phyloP scores from a whole-genome alignment of 2,888 invertebrate species.

The Agelastica alni region DNA sequence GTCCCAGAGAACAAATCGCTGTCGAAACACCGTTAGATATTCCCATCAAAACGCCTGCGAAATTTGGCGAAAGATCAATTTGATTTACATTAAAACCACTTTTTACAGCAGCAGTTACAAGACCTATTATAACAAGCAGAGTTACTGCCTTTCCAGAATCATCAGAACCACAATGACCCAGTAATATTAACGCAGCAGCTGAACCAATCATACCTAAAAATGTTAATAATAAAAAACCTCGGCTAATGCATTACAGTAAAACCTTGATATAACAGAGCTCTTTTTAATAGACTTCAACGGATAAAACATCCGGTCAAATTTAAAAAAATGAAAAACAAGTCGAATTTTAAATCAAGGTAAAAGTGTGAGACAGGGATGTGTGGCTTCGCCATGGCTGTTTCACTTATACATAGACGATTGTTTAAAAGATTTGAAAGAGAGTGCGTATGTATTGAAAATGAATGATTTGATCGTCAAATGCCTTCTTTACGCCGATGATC shows the following conservation, averaged over 20 bases:
- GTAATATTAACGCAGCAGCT: constrained; percentile 65
- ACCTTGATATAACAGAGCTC: too few relatives aligned
- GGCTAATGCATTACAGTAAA: too few relatives aligned
- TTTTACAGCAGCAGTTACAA: constrained; percentile 73
- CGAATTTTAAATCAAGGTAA: too few relatives aligned
- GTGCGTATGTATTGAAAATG: too few relatives aligned
- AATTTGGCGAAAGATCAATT: constrained; percentile 82
- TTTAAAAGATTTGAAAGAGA: too few relatives aligned
- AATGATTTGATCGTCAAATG: too few relatives aligned
- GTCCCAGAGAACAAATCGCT: constrained; percentile 77
- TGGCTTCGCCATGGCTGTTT: too few relatives aligned
- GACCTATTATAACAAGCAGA: constrained; percentile 71
- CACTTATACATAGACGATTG: too few relatives aligned
- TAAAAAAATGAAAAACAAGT: background rate
- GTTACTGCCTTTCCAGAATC: constrained; percentile 63
- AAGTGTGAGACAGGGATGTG: too few relatives aligned
- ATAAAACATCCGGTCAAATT: too few relatives aligned
- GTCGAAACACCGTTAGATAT: constrained; percentile 78
- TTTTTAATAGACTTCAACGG: background rate
- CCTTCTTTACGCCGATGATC: too few relatives aligned
- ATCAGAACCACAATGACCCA: constrained; percentile 53
- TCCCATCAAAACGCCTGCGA: constrained; percentile 82
- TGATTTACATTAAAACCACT: constrained; percentile 78
- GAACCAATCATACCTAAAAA: constrained; percentile 60
- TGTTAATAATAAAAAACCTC: too few relatives aligned